Conservation (phyloP, 2,797 vertebrate species). For the Linurgus olivaceus region DNA sequence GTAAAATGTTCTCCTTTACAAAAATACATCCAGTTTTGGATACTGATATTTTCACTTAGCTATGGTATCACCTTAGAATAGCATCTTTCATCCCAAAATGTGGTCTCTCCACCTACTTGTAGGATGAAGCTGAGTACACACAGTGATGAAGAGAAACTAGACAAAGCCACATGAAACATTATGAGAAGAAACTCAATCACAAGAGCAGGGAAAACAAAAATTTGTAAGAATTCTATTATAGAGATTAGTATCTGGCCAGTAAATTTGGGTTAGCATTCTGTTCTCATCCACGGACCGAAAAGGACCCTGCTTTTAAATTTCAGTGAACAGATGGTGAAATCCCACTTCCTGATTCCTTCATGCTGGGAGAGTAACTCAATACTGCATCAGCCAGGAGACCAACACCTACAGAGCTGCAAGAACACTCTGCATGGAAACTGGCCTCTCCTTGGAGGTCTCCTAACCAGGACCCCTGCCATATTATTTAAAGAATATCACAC, state of each 20-base stretch:
- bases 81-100: neutral
- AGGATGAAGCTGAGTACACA: neutral
- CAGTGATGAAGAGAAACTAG: neutral
- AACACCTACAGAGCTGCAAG: conserved; percentile 32
- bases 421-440: conserved; percentile 9
- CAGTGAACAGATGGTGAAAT: conserved; percentile 58
- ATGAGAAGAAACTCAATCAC: neutral
- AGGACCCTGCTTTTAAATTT: conserved; percentile 40
- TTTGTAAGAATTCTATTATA: neutral
- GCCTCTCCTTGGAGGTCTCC: conserved; percentile 26
- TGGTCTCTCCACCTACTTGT: neutral
- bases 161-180: neutral
- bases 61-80: neutral
- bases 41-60: neutral
- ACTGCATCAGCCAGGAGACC: conserved; percentile 39
- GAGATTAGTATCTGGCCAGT: neutral
- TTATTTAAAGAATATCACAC: neutral
- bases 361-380: conserved; percentile 45
- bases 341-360: conserved; percentile 44
- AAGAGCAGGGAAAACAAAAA: neutral
- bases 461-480: neutral
- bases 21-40: neutral
- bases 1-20: neutral
- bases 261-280: conserved; percentile 1
- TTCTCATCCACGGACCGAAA: neutral